Conservation (phyloP, 2,888 invertebrate species). For the Sinhomidia bicolor region DNA sequence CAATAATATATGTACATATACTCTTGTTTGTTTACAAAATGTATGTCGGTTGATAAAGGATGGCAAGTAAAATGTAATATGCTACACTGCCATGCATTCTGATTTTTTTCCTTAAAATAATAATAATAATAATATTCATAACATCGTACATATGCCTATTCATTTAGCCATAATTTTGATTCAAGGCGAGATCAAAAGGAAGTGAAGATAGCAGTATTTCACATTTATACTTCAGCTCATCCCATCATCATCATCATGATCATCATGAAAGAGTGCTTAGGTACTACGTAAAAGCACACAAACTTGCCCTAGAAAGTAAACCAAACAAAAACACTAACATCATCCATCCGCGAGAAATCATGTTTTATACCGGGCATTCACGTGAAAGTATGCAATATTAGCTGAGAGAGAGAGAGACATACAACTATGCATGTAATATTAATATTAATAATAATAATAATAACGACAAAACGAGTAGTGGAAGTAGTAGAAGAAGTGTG, state of each 20-base stretch:
- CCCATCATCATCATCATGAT: too few species aligned
- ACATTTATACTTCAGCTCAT: slow-evolving; percentile 20
- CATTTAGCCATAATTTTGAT: slow-evolving; percentile 56
- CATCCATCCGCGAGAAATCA: background rate
- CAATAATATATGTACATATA: too few species aligned
- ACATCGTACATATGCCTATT: slow-evolving; percentile 37
- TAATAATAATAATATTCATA: background rate
- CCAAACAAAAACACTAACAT: too few species aligned
- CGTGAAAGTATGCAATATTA: too few species aligned
- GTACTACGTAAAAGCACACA: too few species aligned
- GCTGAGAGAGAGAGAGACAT: too few species aligned
- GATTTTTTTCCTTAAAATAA: slow-evolving; percentile 6
- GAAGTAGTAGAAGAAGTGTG: too few species aligned
- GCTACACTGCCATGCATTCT: background rate
- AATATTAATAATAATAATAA: background rate
- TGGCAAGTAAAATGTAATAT: too few species aligned
- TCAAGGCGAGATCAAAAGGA: slow-evolving; percentile 36
- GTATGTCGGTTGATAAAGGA: too few species aligned
- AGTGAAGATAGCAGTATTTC: slow-evolving; percentile 46
- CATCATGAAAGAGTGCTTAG: too few species aligned
- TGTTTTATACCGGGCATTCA: too few species aligned
- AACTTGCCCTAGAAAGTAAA: background rate
- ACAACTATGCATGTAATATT: background rate
- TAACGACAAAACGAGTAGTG: background rate
- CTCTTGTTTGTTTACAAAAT: too few species aligned